Evolutionary conservation across 2,113 vertebrate species (phyloP), one percentile per base, ranked within the genome.

Genomic region (Mus musculus): DNA sequence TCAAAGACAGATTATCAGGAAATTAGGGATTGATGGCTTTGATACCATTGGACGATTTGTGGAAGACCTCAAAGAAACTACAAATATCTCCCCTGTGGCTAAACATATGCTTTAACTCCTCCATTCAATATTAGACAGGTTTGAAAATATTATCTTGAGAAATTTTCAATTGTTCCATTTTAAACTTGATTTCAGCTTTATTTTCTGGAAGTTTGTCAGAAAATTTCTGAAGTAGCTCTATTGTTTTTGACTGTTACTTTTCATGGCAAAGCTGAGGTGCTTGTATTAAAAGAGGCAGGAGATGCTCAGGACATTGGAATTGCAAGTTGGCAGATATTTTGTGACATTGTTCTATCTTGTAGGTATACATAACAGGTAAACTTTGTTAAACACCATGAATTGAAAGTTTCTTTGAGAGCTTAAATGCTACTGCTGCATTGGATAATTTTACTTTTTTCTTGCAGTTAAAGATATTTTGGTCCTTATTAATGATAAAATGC

Each of bases 401-500:
- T 99, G 99, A 28, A 99, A 98, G 96, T 96, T 99, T 99, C 97
- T 98, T 99, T 42, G 99, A 99, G 96, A 99, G 99, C 91, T 99
- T 99, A 98, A 99, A 99, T 86, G 99, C 99, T 26, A 99, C 99
- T 93, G 99, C 99, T 24, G 99, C 99, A 77, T 99, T 99, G 33
- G 99, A 99, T 98, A 99, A 98, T 95, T 99, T 99, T 97, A 99
- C 99, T 95, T 99, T 99, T 95, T 99, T 99, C 99, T 99, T 99
- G 0, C 99, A 99, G 98, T 99, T 99, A 94, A 99, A 99, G 96
- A 99, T 99, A 91, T 99, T 99, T 99, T 99, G 99, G 99, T 99
- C 99, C 99, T 99, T 99, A 98, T 99, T 99, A 97, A 99, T 99
- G 76, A 99, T 99, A 97, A 99, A 99, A 98, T 99, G 99, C 95